A percentile compares a stretch with the other conserved stretches of the same genome.
These are phyloP conservation scores for Eumerus sabulonum DNA, from an alignment of 2,888 invertebrate genomes.

Conservation along the genomic window DNA sequence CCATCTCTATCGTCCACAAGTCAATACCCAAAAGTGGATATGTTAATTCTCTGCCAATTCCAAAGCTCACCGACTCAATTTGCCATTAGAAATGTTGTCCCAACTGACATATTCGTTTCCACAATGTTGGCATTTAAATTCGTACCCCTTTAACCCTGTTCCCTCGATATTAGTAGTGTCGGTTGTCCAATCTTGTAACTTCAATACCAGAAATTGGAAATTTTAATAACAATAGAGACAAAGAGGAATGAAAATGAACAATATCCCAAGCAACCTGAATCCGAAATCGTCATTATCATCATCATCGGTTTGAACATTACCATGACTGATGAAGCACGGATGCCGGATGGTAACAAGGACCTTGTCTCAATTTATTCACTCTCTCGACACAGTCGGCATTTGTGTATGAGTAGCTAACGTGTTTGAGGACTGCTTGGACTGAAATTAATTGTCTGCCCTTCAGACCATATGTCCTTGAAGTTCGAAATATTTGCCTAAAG, in stretches of 20 bases:
- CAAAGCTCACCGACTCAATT: slow-evolving; percentile 39
- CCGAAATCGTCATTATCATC: neutral
- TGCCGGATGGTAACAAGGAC: slow-evolving; percentile 31
- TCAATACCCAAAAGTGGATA: neutral
- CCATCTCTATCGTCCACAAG: neutral
- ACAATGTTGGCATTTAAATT: slow-evolving; percentile 38
- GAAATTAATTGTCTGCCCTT: slow-evolving; percentile 61
- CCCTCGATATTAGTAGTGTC: slow-evolving; percentile 9
- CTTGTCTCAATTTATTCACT: slow-evolving; percentile 50
- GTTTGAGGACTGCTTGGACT: no score
- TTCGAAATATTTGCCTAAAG: slow-evolving; percentile 18
- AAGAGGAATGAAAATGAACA: slow-evolving; percentile 11
- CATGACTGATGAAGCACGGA: neutral
- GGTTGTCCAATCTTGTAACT: slow-evolving; percentile 32
- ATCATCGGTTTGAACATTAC: neutral
- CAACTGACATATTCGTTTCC: slow-evolving; percentile 48
- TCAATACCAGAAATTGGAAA: slow-evolving; percentile 38
- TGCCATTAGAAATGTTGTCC: slow-evolving; percentile 42
- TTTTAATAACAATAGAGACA: slow-evolving; percentile 53
- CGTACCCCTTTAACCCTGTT: slow-evolving; percentile 18
- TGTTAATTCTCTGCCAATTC: slow-evolving; percentile 17
- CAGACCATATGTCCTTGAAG: slow-evolving; percentile 48
- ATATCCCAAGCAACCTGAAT: slow-evolving; percentile 27
- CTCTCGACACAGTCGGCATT: neutral
- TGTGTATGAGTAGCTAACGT: no score